Conservation (phyloP, 2,113 vertebrate species). For the Callithrix jacchus region DNA sequence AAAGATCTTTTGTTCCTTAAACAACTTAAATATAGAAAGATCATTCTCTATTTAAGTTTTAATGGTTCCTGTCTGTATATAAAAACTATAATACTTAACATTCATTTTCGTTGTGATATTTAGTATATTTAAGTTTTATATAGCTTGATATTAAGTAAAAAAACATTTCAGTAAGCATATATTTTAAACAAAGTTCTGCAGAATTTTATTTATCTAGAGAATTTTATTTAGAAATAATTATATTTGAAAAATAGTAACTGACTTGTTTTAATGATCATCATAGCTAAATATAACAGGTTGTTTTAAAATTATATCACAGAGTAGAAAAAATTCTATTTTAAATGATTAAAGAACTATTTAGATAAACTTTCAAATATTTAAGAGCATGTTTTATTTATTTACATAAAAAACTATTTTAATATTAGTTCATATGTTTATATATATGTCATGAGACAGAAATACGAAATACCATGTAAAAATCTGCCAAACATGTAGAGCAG, state of each 20-base stretch:
- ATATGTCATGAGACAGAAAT: neutral
- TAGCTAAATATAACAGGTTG: constrained; percentile 15
- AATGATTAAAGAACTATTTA: constrained; percentile 40
- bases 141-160: constrained; percentile 10
- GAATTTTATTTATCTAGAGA: neutral
- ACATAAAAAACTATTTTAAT: constrained; percentile 25
- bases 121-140: constrained; percentile 55
- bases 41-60: constrained; percentile 52
- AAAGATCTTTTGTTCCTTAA: constrained; percentile 54
- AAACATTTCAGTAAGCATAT: constrained; percentile 13
- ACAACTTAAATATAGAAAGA: constrained; percentile 68
- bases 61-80: constrained; percentile 35
- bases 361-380: constrained; percentile 42
- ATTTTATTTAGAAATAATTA: constrained; percentile 41
- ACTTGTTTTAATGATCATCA: neutral
- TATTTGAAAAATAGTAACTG: neutral
- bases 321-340: constrained; percentile 48
- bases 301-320: neutral
- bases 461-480: constrained; percentile 1
- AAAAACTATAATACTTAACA: constrained; percentile 48
- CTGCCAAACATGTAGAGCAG: constrained; percentile 18
- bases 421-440: constrained; percentile 6
- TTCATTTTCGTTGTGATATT: constrained; percentile 44
- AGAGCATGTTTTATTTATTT: neutral
- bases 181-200: constrained; percentile 27